These are phyloP conservation scores for Danio tinwini DNA, from an alignment of 2,797 vertebrate genomes.

Conservation along the genomic window DNA sequence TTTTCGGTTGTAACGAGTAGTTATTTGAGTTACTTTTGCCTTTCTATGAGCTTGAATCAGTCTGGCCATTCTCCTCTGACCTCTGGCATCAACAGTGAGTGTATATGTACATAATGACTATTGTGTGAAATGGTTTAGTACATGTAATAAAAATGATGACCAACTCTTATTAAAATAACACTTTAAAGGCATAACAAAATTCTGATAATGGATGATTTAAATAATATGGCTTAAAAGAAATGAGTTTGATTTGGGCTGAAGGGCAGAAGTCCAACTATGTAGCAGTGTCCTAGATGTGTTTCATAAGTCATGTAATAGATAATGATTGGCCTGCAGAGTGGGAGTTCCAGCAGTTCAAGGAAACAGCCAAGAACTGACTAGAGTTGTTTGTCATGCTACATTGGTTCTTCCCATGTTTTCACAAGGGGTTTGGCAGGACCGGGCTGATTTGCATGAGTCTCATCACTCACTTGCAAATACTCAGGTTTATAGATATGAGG, in stretches of 20 bases:
- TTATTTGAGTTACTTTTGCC: too few species aligned
- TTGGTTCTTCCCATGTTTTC: conserved; percentile 38
- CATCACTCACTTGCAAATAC: conserved; percentile 16
- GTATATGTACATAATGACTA: too few species aligned
- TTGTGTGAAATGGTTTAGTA: too few species aligned
- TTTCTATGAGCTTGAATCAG: too few species aligned
- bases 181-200: neutral
- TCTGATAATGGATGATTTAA: conserved; percentile 16
- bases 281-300: conserved; percentile 46
- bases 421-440: conserved; percentile 32
- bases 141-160: too few species aligned
- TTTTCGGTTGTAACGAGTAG: too few species aligned
- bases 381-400: conserved; percentile 49
- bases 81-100: too few species aligned
- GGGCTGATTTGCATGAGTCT: conserved; percentile 40
- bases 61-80: too few species aligned
- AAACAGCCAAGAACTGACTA: conserved; percentile 52
- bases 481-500: conserved; percentile 19
- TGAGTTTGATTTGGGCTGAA: conserved; percentile 24
- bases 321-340: conserved; percentile 36
- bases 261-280: conserved; percentile 18
- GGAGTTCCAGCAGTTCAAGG: conserved; percentile 35
- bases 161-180: too few species aligned
- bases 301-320: conserved; percentile 41
- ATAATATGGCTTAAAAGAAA: neutral